Conservation (phyloP, 2,888 invertebrate species). For the Eretmocerus hayati region DNA sequence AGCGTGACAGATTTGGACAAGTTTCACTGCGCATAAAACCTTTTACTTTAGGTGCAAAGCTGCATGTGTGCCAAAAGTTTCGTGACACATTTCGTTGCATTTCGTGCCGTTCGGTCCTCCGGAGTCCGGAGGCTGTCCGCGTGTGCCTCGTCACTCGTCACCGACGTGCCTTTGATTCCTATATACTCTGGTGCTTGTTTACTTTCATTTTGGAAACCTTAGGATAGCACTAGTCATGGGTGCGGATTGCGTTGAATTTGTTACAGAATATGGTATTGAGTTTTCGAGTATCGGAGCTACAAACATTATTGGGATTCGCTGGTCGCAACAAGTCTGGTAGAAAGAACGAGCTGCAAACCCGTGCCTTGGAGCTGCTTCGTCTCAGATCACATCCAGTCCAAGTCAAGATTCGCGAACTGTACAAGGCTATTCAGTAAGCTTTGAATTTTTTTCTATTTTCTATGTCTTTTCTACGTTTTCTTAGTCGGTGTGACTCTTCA, state of each 20-base stretch:
- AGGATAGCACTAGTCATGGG: too few species aligned
- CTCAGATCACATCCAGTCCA: conserved; percentile 57
- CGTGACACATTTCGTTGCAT: too few species aligned
- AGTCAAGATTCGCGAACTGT: conserved; percentile 61
- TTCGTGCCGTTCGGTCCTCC: neutral
- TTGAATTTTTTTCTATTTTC: neutral
- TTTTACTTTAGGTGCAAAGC: too few species aligned
- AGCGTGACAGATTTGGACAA: too few species aligned
- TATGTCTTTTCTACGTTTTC: neutral
- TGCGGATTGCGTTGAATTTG: too few species aligned
- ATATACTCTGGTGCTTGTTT: too few species aligned
- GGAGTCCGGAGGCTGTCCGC: neutral
- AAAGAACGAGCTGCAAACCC: conserved; percentile 70
- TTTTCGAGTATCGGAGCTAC: conserved; percentile 79
- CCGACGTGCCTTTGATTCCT: too few species aligned
- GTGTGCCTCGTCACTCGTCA: too few species aligned
- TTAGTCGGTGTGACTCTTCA: neutral
- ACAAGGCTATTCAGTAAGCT: conserved; percentile 60
- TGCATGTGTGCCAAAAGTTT: too few species aligned
- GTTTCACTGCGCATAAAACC: too few species aligned
- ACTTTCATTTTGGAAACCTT: too few species aligned
- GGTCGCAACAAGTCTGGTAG: conserved; percentile 73
- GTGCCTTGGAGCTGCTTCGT: conserved; percentile 66
- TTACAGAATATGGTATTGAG: conserved; percentile 52
- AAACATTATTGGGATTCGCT: conserved; percentile 72